phyloP scores from a whole-genome alignment of 2,113 vertebrate species.

The Eublepharis macularius region DNA sequence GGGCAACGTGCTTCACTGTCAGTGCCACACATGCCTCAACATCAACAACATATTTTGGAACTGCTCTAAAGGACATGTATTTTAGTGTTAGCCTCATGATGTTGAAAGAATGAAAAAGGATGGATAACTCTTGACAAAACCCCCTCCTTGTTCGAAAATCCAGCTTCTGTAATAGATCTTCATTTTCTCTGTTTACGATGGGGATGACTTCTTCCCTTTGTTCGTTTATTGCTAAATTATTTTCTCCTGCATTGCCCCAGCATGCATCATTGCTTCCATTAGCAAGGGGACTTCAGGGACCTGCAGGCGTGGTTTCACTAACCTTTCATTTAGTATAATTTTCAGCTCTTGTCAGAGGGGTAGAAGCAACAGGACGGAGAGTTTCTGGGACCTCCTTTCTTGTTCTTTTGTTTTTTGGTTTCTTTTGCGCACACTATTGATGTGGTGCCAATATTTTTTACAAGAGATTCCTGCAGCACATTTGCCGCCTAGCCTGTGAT shows the following conservation, averaged over 20 bases:
- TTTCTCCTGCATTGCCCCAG: not conserved
- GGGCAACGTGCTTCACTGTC: too few relatives aligned
- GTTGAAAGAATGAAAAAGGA: not conserved
- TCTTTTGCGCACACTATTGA: not conserved
- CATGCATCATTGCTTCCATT: not conserved
- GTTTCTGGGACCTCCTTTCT: not conserved
- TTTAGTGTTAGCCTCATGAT: too few relatives aligned
- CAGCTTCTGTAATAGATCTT: not conserved
- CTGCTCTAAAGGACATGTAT: too few relatives aligned
- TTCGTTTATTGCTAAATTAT: not conserved
- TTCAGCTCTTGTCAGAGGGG: not conserved
- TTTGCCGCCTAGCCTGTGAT: not conserved
- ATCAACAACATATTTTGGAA: too few relatives aligned
- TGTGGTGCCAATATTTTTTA: constrained; percentile 27
- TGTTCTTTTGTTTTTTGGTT: too few relatives aligned
- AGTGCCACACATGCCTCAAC: too few relatives aligned
- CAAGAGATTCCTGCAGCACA: not conserved
- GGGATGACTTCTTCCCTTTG: not conserved
- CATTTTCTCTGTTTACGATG: not conserved
- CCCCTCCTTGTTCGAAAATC: too few relatives aligned
- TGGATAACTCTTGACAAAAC: too few relatives aligned
- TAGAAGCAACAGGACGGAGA: not conserved
- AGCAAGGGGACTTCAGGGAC: not conserved
- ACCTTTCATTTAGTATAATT: constrained; percentile 24
- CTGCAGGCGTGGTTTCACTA: constrained; percentile 29